These are phyloP conservation scores for Amphipyra berbera DNA, from an alignment of 2,888 invertebrate genomes.

Conservation along the genomic window DNA sequence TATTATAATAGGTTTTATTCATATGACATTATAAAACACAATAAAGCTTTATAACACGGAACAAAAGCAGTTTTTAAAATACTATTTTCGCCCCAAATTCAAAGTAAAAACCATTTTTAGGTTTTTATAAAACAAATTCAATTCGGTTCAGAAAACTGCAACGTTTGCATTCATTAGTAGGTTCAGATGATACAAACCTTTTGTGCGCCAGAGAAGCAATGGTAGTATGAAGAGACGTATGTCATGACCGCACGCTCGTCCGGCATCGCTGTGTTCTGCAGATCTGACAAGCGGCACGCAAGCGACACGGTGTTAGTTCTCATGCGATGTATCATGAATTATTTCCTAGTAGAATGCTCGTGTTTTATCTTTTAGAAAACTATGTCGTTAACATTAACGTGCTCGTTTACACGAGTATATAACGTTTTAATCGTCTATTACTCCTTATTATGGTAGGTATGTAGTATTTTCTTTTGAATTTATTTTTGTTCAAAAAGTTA, in stretches of 20 bases:
- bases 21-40: conserved; percentile 2
- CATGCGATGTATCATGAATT: conserved; percentile 77
- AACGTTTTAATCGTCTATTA: conserved; percentile 4
- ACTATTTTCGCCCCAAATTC: conserved; percentile 13
- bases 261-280: conserved; percentile 99
- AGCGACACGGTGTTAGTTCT: conserved; percentile 85
- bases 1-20: conserved; percentile 13
- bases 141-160: conserved; percentile 19
- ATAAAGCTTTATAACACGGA: conserved; percentile 25
- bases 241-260: conserved; percentile 99
- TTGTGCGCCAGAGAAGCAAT: conserved; percentile 99
- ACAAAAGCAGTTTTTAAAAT: conserved; percentile 9
- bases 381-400: conserved; percentile 15
- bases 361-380: conserved; percentile 52
- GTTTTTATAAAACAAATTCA: neutral
- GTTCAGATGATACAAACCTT: conserved; percentile 93
- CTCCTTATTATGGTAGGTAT: neutral
- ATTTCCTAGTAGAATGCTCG: conserved; percentile 70
- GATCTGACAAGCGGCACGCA: conserved; percentile 93
- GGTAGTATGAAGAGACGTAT: conserved; percentile 99
- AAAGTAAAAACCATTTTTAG: neutral
- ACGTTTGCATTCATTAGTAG: conserved; percentile 37
- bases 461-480: neutral
- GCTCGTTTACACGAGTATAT: conserved; percentile 5
- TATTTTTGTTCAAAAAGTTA: neutral